Conservation (phyloP, 37 sponge, comb jelly and placozoan species). For the Agelas oroides region DNA sequence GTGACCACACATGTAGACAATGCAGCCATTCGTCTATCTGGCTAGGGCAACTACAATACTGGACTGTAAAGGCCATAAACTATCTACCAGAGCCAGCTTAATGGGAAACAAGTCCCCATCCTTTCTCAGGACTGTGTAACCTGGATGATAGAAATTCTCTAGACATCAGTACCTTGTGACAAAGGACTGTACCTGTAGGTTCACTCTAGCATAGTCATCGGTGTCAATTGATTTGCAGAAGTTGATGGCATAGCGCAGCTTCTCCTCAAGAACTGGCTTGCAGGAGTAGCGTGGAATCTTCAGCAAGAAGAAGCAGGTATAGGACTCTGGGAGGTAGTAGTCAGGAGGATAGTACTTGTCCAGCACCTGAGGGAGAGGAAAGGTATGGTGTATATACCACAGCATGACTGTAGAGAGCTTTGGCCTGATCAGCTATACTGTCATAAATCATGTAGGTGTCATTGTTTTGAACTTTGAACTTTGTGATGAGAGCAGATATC, state of each 20-base stretch:
- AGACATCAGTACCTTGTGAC: too few relatives aligned
- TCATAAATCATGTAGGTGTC: not conserved
- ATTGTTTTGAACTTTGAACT: not conserved
- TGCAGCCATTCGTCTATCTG: too few relatives aligned
- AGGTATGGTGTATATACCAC: not conserved
- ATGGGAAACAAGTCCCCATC: too few relatives aligned
- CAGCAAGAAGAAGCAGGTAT: slow-evolving; percentile 98
- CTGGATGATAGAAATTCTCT: too few relatives aligned
- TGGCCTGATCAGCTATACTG: not conserved
- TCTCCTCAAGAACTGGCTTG: slow-evolving; percentile 88
- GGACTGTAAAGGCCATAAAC: too few relatives aligned
- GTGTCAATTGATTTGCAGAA: slow-evolving; percentile 99
- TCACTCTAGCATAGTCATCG: slow-evolving; percentile 94
- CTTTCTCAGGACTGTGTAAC: too few relatives aligned
- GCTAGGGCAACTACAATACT: too few relatives aligned
- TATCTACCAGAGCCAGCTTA: too few relatives aligned
- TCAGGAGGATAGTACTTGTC: slow-evolving; percentile 94
- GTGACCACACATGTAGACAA: too few relatives aligned
- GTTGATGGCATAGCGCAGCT: slow-evolving; percentile 94
- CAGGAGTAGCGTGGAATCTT: slow-evolving; percentile 97
- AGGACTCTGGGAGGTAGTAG: slow-evolving; percentile 95
- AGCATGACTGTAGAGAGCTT: too few relatives aligned
- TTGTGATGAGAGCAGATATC: not conserved
- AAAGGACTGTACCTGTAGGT: slow-evolving; percentile 33
- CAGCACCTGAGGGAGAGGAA: slow-evolving; percentile 69